Evolutionary conservation across 2,113 vertebrate species (phyloP).

Genomic region (Chrysemys picta): DNA sequence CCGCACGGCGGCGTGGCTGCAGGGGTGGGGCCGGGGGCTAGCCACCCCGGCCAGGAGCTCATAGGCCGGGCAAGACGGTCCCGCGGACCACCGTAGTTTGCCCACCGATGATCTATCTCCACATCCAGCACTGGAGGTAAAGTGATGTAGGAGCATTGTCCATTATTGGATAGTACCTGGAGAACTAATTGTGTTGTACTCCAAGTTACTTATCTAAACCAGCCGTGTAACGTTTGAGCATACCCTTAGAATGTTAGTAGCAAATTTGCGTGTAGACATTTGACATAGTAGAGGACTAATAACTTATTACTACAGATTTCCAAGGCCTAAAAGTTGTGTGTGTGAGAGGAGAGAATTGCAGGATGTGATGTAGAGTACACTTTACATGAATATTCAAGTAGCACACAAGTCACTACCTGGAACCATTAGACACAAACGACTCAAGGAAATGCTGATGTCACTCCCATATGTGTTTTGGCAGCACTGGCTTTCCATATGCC

Average conservation of each 20-base stretch:
- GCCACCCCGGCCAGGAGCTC: no score
- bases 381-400: slow-evolving; percentile 26
- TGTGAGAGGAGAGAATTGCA: slow-evolving; percentile 37
- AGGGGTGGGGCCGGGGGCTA: no score
- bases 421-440: slow-evolving; percentile 45
- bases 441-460: slow-evolving; percentile 66
- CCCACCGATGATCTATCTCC: neutral
- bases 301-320: neutral
- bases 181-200: neutral
- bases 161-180: neutral
- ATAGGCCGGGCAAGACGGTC: no score
- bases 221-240: neutral
- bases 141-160: neutral
- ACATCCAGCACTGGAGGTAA: neutral
- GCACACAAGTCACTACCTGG: slow-evolving; percentile 57
- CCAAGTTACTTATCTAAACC: neutral
- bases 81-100: no score
- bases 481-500: fast-evolving
- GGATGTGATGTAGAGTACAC: slow-evolving; percentile 60
- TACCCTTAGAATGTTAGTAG: fast-evolving
- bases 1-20: no score
- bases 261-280: slow-evolving; percentile 40
- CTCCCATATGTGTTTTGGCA: neutral
- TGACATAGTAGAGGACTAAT: slow-evolving; percentile 27
- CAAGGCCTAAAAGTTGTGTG: slow-evolving; percentile 46